Percentiles rank a stretch among this genome's conserved stretches.
phyloP scores from a whole-genome alignment of 2,113 vertebrate genomes.

The Psammodynastes pulverulentus region DNA sequence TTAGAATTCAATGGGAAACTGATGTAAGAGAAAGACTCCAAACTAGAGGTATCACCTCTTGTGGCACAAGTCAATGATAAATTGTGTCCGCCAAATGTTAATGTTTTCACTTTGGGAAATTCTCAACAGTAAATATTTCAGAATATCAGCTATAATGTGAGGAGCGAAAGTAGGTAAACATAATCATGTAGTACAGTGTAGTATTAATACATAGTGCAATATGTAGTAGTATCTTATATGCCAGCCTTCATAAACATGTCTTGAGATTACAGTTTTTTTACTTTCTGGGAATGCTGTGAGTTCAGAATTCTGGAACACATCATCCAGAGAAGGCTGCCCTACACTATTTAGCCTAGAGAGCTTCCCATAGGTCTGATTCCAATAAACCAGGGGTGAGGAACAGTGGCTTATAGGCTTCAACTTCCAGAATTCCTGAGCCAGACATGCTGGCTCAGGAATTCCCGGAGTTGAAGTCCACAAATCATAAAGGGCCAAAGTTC shows the following conservation, averaged over 20 bases:
- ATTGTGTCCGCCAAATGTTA: conserved; percentile 5
- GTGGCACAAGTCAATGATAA: conserved; percentile 1
- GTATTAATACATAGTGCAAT: not conserved
- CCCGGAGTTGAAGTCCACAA: not conserved
- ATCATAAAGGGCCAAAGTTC: not conserved
- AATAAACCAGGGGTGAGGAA: not conserved
- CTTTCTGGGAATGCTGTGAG: not conserved
- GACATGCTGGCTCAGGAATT: not conserved
- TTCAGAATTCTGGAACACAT: not conserved
- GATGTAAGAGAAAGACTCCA: conserved; percentile 7
- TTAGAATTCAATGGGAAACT: conserved; percentile 1
- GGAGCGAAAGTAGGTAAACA: not conserved
- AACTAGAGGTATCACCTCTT: not conserved
- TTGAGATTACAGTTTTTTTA: not conserved
- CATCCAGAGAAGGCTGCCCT: not conserved
- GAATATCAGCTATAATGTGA: not conserved
- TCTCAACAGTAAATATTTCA: not conserved
- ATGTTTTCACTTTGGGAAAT: not conserved
- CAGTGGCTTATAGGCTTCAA: not conserved
- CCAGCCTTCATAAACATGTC: not conserved
- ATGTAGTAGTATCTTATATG: not conserved
- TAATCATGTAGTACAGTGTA: not conserved
- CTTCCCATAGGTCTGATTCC: not conserved
- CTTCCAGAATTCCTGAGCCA: not conserved
- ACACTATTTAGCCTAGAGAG: not conserved